phyloP scores from a whole-genome alignment of 2,113 vertebrate genomes.

The Phodopus roborovskii region DNA sequence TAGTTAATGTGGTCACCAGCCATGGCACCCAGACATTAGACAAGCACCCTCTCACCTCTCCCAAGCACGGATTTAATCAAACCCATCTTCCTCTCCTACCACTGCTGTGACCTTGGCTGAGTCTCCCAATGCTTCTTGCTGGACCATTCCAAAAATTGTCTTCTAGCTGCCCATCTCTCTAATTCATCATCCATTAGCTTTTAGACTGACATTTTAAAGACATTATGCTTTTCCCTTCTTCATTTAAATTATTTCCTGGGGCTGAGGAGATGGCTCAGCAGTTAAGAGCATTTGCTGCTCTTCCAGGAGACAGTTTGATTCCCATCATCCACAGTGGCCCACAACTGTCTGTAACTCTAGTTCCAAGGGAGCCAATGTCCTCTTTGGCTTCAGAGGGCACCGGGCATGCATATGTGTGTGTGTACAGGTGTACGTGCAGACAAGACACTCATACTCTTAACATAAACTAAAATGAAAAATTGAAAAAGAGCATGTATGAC shows the following conservation, averaged over 20 bases:
- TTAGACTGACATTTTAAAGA: not conserved
- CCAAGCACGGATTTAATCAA: not conserved
- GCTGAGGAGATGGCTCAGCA: not conserved
- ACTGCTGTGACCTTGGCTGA: not conserved
- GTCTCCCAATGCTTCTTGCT: not conserved
- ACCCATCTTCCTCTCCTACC: not conserved
- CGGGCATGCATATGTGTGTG: too few species aligned
- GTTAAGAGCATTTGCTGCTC: not conserved
- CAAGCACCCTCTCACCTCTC: not conserved
- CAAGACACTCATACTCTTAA: not conserved
- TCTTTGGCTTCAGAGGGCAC: not conserved
- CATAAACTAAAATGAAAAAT: not conserved
- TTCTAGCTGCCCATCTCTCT: not conserved
- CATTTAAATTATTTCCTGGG: not conserved
- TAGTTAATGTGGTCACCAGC: not conserved
- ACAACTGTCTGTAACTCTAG: not conserved
- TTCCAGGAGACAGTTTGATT: not conserved
- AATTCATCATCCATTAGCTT: conserved; percentile 11
- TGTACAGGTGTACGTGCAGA: not conserved
- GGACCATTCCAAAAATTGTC: not conserved
- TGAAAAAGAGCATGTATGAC: not conserved
- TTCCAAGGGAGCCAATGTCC: not conserved
- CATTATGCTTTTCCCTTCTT: conserved; percentile 1
- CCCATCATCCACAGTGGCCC: not conserved
- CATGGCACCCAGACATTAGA: not conserved